These are phyloP conservation scores for Eumacrocentrus americanus DNA, from an alignment of 2,888 invertebrate genomes.

Conservation along the genomic window DNA sequence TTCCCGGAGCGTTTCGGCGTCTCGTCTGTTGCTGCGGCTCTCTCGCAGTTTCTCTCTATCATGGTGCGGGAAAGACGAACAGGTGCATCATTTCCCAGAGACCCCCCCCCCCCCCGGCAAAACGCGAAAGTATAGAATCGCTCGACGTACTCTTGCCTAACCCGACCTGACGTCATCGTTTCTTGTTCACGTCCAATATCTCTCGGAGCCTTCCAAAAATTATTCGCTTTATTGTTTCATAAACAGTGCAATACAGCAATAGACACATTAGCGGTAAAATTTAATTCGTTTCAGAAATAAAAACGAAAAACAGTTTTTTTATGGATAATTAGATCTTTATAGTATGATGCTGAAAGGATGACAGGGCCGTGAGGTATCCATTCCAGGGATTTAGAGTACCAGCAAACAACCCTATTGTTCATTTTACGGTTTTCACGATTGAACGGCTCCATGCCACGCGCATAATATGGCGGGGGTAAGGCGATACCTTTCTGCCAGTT, in stretches of 20 bases:
- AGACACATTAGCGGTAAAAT: neutral
- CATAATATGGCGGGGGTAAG: constrained; percentile 11
- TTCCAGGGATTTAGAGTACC: constrained; percentile 9
- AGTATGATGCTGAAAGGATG: neutral
- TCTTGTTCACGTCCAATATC: constrained; percentile 20
- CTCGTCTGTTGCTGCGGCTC: constrained; percentile 17
- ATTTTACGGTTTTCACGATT: constrained; percentile 25
- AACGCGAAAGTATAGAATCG: constrained; percentile 51
- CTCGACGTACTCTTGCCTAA: constrained; percentile 31
- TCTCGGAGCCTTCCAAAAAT: constrained; percentile 23
- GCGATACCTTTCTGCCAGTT: constrained; percentile 2
- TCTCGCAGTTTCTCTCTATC: constrained; percentile 11
- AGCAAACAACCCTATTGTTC: constrained; percentile 20
- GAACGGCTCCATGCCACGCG: constrained; percentile 22
- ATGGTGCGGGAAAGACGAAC: constrained; percentile 49
- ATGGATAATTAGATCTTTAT: constrained; percentile 8
- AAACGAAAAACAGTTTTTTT: neutral
- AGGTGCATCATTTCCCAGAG: constrained; percentile 57
- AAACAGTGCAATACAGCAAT: neutral
- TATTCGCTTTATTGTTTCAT: neutral
- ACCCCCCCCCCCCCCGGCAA: constrained; percentile 52
- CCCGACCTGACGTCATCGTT: no score
- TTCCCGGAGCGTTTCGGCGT: constrained; percentile 24
- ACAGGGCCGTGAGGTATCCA: neutral
- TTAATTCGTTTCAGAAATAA: no score